Conservation (phyloP, 2,888 invertebrate species). For the Myopa tessellatipennis region DNA sequence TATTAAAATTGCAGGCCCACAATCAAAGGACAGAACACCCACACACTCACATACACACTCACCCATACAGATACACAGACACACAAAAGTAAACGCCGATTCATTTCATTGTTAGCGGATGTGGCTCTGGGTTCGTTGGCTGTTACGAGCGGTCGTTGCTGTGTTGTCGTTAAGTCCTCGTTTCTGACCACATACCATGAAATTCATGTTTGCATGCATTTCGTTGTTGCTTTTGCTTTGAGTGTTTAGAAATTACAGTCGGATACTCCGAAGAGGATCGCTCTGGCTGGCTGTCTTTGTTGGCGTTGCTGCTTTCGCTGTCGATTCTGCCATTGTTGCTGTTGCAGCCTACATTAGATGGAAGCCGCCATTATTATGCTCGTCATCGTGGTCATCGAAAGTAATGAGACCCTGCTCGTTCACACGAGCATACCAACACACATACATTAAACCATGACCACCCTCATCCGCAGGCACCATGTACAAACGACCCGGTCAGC, state of each 20-base stretch:
- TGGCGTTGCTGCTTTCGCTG: not conserved
- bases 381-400: constrained; percentile 33
- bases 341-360: constrained; percentile 15
- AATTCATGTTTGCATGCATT: constrained; percentile 13
- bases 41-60: not conserved
- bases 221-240: not conserved
- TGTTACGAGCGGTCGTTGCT: not conserved
- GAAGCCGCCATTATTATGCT: constrained; percentile 29
- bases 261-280: constrained; percentile 3
- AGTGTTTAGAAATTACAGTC: constrained; percentile 9
- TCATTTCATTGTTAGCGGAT: not conserved
- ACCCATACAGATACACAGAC: not conserved
- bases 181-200: not conserved
- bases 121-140: not conserved
- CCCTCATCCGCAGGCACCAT: constrained; percentile 15
- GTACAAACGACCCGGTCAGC: not conserved
- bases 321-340: not conserved
- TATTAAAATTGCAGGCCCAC: constrained; percentile 16
- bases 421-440: constrained; percentile 4
- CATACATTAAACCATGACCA: not conserved
- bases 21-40: not conserved
- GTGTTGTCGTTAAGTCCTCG: not conserved
- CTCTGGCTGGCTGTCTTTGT: too few species aligned
- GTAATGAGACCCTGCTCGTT: constrained; percentile 25
- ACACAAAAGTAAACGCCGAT: not conserved